Conservation (phyloP, 2,113 vertebrate genomes). For the Grantiella picta region DNA sequence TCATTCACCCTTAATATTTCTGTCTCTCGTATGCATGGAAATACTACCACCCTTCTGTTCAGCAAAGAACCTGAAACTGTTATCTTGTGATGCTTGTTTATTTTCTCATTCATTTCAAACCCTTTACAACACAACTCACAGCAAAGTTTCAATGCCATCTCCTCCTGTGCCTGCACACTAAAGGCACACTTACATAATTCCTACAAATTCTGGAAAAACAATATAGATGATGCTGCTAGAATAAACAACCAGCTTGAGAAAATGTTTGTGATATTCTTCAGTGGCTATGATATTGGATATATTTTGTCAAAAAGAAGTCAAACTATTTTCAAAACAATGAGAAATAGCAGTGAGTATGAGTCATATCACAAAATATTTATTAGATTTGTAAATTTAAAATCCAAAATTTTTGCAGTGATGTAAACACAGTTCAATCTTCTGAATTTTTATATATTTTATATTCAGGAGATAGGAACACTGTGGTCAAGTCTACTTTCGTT, state of each 20-base stretch:
- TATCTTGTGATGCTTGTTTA: neutral
- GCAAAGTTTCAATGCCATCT: accelerated
- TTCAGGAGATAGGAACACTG: neutral
- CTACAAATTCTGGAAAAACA: neutral
- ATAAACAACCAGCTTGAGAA: neutral
- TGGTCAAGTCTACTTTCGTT: neutral
- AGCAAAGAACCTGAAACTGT: neutral
- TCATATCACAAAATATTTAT: neutral
- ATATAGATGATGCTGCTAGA: neutral
- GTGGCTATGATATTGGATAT: neutral
- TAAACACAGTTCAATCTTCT: neutral
- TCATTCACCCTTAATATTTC: neutral
- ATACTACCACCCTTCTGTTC: neutral
- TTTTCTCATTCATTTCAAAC: neutral
- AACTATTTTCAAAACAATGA: neutral
- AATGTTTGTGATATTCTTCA: neutral
- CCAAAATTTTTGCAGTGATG: neutral
- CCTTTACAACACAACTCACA: neutral
- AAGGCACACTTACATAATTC: neutral
- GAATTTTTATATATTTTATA: neutral
- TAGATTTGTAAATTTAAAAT: neutral
- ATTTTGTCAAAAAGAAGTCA: neutral
- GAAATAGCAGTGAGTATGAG: neutral
- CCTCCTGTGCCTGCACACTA: neutral
- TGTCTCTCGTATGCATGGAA: neutral